These are phyloP conservation scores for Myrmecobius fasciatus DNA, from an alignment of 2,113 vertebrate genomes.

Conservation along the genomic window DNA sequence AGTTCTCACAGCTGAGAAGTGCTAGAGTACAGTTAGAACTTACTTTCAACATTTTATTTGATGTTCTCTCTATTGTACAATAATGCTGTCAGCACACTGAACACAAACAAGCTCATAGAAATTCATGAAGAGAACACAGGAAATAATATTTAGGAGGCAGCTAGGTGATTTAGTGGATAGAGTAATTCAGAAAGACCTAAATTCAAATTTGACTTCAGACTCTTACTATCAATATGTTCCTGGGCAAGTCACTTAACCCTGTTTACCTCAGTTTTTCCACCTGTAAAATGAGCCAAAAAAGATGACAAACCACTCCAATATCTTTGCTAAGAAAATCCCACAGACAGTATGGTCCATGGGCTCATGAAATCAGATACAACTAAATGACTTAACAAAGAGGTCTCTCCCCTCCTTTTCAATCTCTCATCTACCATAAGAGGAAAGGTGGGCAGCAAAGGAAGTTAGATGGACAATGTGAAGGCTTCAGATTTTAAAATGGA, in stretches of 20 bases:
- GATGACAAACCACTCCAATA: neutral
- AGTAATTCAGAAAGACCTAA: neutral
- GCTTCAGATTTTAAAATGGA: neutral
- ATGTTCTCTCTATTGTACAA: too few relatives aligned
- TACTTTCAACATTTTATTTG: too few relatives aligned
- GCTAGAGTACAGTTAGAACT: too few relatives aligned
- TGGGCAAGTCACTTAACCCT: neutral
- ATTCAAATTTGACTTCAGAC: neutral
- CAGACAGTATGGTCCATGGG: neutral
- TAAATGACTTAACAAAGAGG: neutral
- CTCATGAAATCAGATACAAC: neutral
- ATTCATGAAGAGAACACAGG: too few relatives aligned
- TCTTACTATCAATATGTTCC: neutral
- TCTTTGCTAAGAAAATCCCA: neutral
- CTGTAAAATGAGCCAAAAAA: neutral
- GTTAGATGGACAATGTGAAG: neutral
- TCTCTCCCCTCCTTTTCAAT: neutral
- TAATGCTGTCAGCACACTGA: too few relatives aligned
- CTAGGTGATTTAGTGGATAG: neutral
- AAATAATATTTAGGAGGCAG: neutral
- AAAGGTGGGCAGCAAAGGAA: neutral
- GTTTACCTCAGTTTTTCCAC: neutral
- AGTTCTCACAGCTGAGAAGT: too few relatives aligned
- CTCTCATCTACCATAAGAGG: neutral
- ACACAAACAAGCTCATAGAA: too few relatives aligned